Percentiles rank a stretch among this genome's conserved stretches.
phyloP scores from a whole-genome alignment of 2,888 invertebrate species.

The Platycheirus rosarum region DNA sequence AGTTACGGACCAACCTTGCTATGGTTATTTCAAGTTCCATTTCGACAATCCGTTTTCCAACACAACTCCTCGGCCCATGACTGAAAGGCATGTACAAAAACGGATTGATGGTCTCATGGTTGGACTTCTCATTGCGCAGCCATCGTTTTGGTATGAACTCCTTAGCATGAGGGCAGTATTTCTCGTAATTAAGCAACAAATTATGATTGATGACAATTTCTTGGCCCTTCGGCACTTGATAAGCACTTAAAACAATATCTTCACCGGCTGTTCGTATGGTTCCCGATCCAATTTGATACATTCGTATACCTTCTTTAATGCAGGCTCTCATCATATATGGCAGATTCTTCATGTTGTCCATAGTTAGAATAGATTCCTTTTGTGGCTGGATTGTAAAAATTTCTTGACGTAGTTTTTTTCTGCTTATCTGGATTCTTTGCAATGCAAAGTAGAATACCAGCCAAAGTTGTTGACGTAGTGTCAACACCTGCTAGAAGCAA shows the following conservation, averaged over 20 bases:
- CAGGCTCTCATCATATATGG: constrained; percentile 87
- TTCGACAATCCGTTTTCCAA: constrained; percentile 88
- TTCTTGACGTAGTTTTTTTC: constrained; percentile 84
- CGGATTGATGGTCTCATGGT: constrained; percentile 70
- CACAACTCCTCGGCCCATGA: constrained; percentile 84
- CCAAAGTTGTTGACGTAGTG: too few relatives aligned
- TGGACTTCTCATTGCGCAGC: constrained; percentile 81
- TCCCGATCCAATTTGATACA: constrained; percentile 84
- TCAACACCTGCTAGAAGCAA: too few relatives aligned
- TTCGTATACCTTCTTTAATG: constrained; percentile 87
- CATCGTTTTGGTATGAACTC: constrained; percentile 89
- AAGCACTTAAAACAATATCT: constrained; percentile 85
- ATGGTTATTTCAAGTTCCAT: constrained; percentile 86
- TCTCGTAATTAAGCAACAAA: constrained; percentile 85
- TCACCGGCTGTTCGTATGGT: constrained; percentile 84
- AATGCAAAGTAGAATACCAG: not conserved
- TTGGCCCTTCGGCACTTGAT: constrained; percentile 85
- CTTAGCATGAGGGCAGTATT: constrained; percentile 85
- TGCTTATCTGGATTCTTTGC: not conserved
- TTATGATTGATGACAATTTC: constrained; percentile 89
- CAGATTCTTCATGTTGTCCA: constrained; percentile 81
- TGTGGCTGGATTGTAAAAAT: constrained; percentile 82
- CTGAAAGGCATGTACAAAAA: constrained; percentile 78
- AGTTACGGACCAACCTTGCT: constrained; percentile 81
- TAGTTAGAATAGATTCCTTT: constrained; percentile 80